Base-by-base conservation (phyloP, 64 coral and sea anemone genomes). In the Montipora sp. region DNA sequence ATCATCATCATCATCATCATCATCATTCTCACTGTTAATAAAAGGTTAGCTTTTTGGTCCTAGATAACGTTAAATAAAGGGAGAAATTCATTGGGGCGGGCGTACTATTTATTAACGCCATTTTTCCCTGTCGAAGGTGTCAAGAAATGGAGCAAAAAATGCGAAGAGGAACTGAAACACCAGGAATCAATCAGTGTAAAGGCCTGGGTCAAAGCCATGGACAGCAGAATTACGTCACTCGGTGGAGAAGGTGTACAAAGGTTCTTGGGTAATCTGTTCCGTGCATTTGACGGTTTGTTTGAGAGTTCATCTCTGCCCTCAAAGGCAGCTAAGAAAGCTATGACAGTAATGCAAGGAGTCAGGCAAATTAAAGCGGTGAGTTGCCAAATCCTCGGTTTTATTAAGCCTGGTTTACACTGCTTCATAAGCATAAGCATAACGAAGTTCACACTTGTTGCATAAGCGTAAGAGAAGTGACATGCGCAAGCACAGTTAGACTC, bases 181-280 rank as follows among this genome's bases (percentile, higher is more conserved):
- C 98, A 99, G 59, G 94, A 99, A 71, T 60, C 87, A 5, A 92
- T 99, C 18, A 93, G 94, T 15, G 92, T 99, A 12, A 91, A 80
- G 51, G 94, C 95, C 83, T 99, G 98, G 98, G 95, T 96, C 36
- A 90, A 93, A 36, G 94, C 90, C 59, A 99, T 99, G 98, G 98
- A 99, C 48, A 79, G 88, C 51, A 93, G 98, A 66, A 99, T 99
- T 18, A 93, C 83, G 78, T 96, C 94, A 15, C 77, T 99, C 0
- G 98, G 98, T 1, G 98, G 98, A 65, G 94, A 99, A 59, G 98
- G 98, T 48, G 98, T 99, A 0, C 58, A 94, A 16, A 85, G 98
- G n/a, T 99, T 99, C 85, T 81, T 96, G 20, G 82, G 89, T 44
- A 99, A 99, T 48, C 86, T 99, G 15, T 99, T 99, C 89, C 95